Base-by-base conservation (phyloP, 1,140 invertebrate species). In the Drosophila melanica region DNA sequence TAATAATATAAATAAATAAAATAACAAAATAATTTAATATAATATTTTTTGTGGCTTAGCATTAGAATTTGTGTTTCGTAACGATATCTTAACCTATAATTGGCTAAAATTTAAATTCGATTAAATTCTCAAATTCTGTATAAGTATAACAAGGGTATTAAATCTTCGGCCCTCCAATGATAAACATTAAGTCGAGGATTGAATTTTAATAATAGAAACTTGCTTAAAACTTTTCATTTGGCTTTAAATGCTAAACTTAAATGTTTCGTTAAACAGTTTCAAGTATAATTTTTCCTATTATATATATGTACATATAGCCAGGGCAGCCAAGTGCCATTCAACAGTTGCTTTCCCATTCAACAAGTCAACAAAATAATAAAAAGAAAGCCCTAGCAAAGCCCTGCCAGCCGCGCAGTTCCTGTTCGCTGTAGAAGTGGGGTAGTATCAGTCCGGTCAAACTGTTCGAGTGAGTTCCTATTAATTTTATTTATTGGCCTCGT, bases 401-500 rank as follows among this genome's bases (percentile, higher is more conserved):
- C 30, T 39, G 12, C 30, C 33, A 23, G 20, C 14, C 16, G 42
- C 48, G n/a, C 62, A 69, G 45, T 20, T 44, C 20, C 48, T 55
- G 35, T 6, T 48, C 62, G 39, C 50, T 37, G 44, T 14, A 44
- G 66, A 44, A 45, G 57, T 42, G 8, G 41, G 12, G 18, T 16
- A 33, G 60, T 48, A 23, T 6, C 30, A 30, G 59, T 12, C 51
- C 72, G 82, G 82, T 79, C 84, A 81, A 87, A 71, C 77, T 72
- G 75, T 77, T 87, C 82, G 66, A 87, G 79, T 82, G 79, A 64
- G 76, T 82, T 87, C 64, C 84, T 79, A 87, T 87, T 87, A 87
- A 87, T 87, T 89, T 87, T 87, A 87, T 87, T 87, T 87, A 87
- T 87, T 87, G 82, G 84, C 79, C 79, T 58, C 79, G 54, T 68